A percentile compares a stretch with the other conserved stretches of the same genome.
Evolutionary conservation across 1,140 invertebrate genomes (phyloP).

Genomic region (Bombus affinis): DNA sequence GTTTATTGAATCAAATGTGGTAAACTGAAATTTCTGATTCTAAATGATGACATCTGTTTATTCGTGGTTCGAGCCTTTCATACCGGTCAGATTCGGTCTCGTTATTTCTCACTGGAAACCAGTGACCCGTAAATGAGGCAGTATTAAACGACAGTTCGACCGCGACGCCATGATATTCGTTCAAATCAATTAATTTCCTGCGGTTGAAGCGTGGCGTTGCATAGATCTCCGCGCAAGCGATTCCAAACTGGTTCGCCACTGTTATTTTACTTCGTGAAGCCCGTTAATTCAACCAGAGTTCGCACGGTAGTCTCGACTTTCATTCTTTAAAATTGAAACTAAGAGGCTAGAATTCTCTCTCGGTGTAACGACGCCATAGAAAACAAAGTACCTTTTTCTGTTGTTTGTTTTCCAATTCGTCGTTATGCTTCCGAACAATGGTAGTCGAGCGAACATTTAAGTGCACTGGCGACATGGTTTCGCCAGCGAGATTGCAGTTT

Average conservation of each 20-base stretch:
- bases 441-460: background rate
- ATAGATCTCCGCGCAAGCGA: background rate
- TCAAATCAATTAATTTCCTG: slow-evolving; percentile 32
- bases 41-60: background rate
- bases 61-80: background rate
- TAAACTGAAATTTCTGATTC: background rate
- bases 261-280: background rate
- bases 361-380: too few relatives aligned
- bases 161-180: slow-evolving; percentile 26
- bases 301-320: too few relatives aligned
- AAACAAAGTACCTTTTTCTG: too few relatives aligned
- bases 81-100: background rate
- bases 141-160: slow-evolving; percentile 2
- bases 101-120: background rate
- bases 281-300: background rate
- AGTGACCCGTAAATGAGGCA: slow-evolving; percentile 17
- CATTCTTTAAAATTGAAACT: too few relatives aligned
- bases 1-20: background rate
- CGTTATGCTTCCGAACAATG: background rate
- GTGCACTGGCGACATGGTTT: background rate
- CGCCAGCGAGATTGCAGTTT: background rate
- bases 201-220: background rate
- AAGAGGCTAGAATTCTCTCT: too few relatives aligned
- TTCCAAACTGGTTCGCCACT: too few relatives aligned
- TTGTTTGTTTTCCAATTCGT: background rate